Percentiles rank a stretch among this genome's conserved stretches.
These are phyloP conservation scores for Cladopsammia gracilis DNA, from an alignment of 64 coral and sea anemone species.

Conservation along the genomic window DNA sequence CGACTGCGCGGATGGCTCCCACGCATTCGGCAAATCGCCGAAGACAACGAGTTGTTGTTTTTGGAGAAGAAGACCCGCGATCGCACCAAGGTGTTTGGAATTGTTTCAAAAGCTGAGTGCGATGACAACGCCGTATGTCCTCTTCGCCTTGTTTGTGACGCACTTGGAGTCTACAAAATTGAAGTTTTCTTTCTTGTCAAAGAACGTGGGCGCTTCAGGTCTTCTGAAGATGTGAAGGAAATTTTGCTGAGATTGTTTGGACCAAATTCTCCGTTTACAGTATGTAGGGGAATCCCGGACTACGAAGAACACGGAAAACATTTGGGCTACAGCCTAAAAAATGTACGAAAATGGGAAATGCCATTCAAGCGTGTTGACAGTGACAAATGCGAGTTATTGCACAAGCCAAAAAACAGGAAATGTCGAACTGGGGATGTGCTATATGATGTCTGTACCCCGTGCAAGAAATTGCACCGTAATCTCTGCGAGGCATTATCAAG, in stretches of 20 bases:
- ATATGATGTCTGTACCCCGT: constrained; percentile 4
- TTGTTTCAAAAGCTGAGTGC: constrained; percentile 5
- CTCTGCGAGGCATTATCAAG: background rate
- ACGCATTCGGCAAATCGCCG: background rate
- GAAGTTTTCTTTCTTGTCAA: constrained; percentile 8
- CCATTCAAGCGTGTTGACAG: constrained; percentile 2
- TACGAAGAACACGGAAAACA: background rate
- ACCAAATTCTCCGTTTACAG: background rate
- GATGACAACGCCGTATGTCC: background rate
- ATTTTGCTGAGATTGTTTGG: background rate
- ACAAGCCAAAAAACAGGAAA: background rate
- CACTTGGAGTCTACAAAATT: background rate
- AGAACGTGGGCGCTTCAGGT: background rate
- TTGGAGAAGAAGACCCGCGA: background rate
- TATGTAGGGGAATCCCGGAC: background rate
- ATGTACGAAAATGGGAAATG: constrained; percentile 5
- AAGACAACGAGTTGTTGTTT: background rate
- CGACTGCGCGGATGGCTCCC: too few species aligned
- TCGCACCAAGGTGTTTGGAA: background rate
- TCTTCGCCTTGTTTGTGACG: background rate
- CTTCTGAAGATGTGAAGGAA: background rate
- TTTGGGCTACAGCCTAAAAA: background rate
- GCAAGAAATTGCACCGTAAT: constrained; percentile 6
- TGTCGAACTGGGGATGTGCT: background rate
- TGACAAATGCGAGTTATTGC: background rate